phyloP scores from a whole-genome alignment of 2,888 invertebrate genomes.

The Hetaerina titia region DNA sequence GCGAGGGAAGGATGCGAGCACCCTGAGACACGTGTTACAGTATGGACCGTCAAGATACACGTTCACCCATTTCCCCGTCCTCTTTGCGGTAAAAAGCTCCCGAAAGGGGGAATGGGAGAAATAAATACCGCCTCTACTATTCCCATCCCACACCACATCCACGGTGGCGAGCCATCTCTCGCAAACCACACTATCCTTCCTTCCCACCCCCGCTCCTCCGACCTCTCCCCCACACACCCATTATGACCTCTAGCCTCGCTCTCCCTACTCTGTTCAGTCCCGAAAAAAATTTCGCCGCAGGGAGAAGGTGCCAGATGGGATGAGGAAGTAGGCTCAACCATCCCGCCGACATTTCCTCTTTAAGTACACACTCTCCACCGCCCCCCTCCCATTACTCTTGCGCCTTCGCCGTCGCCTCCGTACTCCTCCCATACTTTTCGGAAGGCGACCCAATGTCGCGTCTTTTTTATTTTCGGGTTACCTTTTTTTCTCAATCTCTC shows the following conservation, averaged over 20 bases:
- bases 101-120: neutral
- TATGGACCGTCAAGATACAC: constrained; percentile 50
- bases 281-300: neutral
- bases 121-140: constrained; percentile 13
- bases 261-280: neutral
- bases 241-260: constrained; percentile 7
- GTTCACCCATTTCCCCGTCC: neutral
- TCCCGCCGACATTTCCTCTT: too few relatives aligned
- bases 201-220: neutral
- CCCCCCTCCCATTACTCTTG: too few relatives aligned
- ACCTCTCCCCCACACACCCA: constrained; percentile 15
- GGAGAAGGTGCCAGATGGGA: too few relatives aligned
- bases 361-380: too few relatives aligned
- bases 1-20: neutral
- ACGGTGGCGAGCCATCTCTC: too few relatives aligned
- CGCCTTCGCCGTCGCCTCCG: too few relatives aligned
- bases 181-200: neutral
- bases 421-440: too few relatives aligned
- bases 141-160: neutral
- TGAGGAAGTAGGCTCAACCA: too few relatives aligned
- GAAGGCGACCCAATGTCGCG: too few relatives aligned
- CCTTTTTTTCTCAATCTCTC: neutral
- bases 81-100: neutral
- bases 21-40: constrained; percentile 41
- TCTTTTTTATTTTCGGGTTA: neutral